phyloP scores from a whole-genome alignment of 2,113 vertebrate genomes.

The Oreochromis niloticus region DNA sequence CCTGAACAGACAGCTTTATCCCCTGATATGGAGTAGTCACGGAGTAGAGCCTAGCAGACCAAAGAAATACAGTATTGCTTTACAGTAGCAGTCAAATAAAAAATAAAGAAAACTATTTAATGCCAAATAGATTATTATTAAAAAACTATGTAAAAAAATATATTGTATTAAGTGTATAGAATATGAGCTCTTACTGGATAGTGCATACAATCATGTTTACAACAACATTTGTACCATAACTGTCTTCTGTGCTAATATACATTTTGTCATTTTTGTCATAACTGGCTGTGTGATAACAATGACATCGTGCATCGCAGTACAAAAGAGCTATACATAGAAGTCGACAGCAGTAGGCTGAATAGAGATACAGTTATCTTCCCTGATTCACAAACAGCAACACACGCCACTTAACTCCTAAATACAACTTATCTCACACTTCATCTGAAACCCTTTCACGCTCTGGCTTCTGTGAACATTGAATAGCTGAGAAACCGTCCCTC shows the following conservation, averaged over 20 bases:
- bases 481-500: slow-evolving; percentile 84
- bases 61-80: slow-evolving; percentile 83
- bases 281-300: not conserved
- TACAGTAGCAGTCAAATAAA: slow-evolving; percentile 60
- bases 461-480: slow-evolving; percentile 84
- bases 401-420: slow-evolving; percentile 58
- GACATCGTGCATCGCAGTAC: not conserved
- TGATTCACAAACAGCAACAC: slow-evolving; percentile 29
- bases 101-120: slow-evolving; percentile 72
- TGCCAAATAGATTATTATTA: slow-evolving; percentile 80
- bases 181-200: not conserved
- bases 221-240: not conserved
- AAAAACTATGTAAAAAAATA: not conserved
- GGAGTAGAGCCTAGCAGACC: slow-evolving; percentile 87
- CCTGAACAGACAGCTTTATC: slow-evolving; percentile 99
- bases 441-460: slow-evolving; percentile 77
- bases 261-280: not conserved
- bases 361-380: not conserved
- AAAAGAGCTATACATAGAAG: not conserved
- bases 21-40: slow-evolving; percentile 98
- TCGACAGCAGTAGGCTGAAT: not conserved
- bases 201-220: not conserved
- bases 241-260: not conserved
- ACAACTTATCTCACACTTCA: slow-evolving; percentile 80
- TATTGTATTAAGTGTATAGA: not conserved